A percentile compares a stretch with the other conserved stretches of the same genome.
Conservation (phyloP, 2,797 vertebrate species). For the Chaenodraco wilsoni region DNA sequence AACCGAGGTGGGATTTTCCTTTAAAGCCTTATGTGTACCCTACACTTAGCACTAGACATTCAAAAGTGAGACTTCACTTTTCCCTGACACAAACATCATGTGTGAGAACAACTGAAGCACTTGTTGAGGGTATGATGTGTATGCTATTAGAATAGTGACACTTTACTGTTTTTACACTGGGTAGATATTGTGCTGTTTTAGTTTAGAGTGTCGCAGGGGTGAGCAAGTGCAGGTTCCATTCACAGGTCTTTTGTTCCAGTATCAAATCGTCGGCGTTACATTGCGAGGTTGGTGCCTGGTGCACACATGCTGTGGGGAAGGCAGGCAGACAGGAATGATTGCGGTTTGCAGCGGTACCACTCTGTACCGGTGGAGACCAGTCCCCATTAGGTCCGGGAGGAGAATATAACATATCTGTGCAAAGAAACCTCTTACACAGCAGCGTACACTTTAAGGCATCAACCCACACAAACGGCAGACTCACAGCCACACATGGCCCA, state of each 20-base stretch:
- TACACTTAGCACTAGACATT: not conserved
- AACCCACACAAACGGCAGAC: constrained; percentile 25
- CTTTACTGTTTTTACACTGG: constrained; percentile 1
- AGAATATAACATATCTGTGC: constrained; percentile 53
- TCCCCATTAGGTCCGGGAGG: constrained; percentile 59
- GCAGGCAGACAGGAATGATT: constrained; percentile 67
- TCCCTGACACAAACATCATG: not conserved
- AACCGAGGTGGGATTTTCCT: constrained; percentile 18
- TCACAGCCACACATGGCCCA: constrained; percentile 28
- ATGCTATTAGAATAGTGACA: constrained; percentile 6
- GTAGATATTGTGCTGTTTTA: constrained; percentile 16
- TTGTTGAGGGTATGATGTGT: constrained; percentile 1
- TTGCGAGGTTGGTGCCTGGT: constrained; percentile 63
- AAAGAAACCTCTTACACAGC: constrained; percentile 58
- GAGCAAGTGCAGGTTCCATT: constrained; percentile 45
- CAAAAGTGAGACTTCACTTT: constrained; percentile 10
- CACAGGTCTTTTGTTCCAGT: constrained; percentile 54
- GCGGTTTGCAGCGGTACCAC: constrained; percentile 65
- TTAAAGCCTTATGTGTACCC: not conserved
- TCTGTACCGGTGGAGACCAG: constrained; percentile 63
- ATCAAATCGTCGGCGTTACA: constrained; percentile 16
- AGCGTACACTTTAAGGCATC: constrained; percentile 27
- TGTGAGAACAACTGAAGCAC: constrained; percentile 4
- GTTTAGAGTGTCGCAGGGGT: not conserved
- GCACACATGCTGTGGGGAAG: constrained; percentile 50